phyloP scores from a whole-genome alignment of 2,888 invertebrate species.

The Parnassius orleans region DNA sequence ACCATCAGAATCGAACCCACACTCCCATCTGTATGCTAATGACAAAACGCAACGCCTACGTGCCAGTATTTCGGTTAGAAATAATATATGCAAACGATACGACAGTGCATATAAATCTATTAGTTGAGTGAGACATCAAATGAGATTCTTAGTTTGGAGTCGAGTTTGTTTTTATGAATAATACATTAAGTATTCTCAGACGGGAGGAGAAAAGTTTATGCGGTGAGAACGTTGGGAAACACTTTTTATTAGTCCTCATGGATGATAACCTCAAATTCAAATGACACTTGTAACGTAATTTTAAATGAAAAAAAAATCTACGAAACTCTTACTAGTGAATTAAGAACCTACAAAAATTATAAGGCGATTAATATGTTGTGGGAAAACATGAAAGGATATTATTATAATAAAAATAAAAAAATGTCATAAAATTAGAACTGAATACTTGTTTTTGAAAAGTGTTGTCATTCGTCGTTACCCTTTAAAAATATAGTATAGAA shows the following conservation, averaged over 20 bases:
- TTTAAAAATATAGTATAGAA: too few relatives aligned
- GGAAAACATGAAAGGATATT: too few relatives aligned
- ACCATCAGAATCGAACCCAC: constrained; percentile 41
- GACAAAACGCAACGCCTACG: constrained; percentile 37
- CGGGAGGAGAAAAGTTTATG: not conserved
- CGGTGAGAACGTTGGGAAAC: constrained; percentile 6
- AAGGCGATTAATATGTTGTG: too few relatives aligned
- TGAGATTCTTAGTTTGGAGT: constrained; percentile 33
- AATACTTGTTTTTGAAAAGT: too few relatives aligned
- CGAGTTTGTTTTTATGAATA: constrained; percentile 31
- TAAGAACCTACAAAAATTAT: too few relatives aligned
- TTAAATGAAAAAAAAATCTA: too few relatives aligned
- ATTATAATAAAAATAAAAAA: too few relatives aligned
- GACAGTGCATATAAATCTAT: constrained; percentile 38
- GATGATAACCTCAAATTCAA: not conserved
- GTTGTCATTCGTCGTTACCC: too few relatives aligned
- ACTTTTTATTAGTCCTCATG: not conserved
- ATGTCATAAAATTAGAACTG: too few relatives aligned
- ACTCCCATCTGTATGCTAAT: constrained; percentile 48
- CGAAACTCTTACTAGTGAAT: too few relatives aligned
- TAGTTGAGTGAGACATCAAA: constrained; percentile 41
- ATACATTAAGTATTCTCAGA: constrained; percentile 25
- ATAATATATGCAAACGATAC: constrained; percentile 45
- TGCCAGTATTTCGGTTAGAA: constrained; percentile 34
- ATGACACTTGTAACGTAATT: too few relatives aligned